Conservation (phyloP, 2,888 invertebrate species). For the Nymphalis polychloros region DNA sequence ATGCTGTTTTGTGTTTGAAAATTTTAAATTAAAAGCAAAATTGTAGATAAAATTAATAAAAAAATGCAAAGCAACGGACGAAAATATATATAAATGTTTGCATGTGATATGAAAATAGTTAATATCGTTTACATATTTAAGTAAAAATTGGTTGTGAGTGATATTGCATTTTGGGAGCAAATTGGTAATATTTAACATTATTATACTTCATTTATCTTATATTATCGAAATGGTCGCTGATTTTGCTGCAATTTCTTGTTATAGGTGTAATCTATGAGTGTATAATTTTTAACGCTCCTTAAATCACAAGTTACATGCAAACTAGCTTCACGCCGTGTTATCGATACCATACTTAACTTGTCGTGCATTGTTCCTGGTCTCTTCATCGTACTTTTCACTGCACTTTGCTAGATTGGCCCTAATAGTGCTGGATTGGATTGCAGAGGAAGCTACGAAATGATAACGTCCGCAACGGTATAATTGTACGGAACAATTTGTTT, state of each 20-base stretch:
- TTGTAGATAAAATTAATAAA: too few relatives aligned
- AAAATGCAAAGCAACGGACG: too few relatives aligned
- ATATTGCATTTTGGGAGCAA: too few relatives aligned
- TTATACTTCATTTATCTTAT: too few relatives aligned
- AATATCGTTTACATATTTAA: too few relatives aligned
- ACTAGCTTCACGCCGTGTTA: constrained; percentile 41
- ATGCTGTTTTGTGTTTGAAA: too few relatives aligned
- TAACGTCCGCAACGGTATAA: constrained; percentile 63
- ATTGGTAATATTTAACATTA: too few relatives aligned
- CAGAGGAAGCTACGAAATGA: constrained; percentile 67
- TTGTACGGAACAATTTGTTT: constrained; percentile 51
- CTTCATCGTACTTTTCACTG: constrained; percentile 57
- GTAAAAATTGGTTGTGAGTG: too few relatives aligned
- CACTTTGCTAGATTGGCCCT: constrained; percentile 59
- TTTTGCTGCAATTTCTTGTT: neutral
- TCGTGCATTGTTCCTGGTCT: constrained; percentile 39
- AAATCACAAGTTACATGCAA: constrained; percentile 37
- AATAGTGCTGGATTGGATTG: constrained; percentile 48
- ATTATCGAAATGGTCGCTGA: neutral
- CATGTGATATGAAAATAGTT: too few relatives aligned
- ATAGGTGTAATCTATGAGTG: neutral
- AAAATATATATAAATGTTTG: too few relatives aligned
- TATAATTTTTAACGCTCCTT: constrained; percentile 40
- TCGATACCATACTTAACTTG: constrained; percentile 42
- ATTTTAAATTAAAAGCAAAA: too few relatives aligned